Evolutionary conservation across 2,113 vertebrate species (phyloP).

Genomic region (Corythaixoides concolor): DNA sequence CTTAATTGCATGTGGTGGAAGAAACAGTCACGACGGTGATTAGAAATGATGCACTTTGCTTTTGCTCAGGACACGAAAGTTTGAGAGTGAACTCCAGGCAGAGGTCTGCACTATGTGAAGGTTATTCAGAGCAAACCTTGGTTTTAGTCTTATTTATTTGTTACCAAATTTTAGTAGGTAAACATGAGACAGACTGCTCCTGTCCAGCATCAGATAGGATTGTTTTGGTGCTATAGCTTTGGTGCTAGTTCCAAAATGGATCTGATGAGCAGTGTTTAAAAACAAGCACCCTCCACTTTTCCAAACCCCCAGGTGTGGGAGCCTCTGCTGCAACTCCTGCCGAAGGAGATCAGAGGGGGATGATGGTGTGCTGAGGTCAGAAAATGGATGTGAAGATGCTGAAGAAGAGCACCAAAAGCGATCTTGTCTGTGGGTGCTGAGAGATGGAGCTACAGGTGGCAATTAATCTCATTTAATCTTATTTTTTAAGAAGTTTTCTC

Average conservation of each 20-base stretch:
- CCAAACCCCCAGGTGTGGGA: background rate
- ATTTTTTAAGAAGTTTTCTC: background rate
- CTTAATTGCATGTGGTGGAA: background rate
- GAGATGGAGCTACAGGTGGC: background rate
- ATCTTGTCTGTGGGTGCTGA: background rate
- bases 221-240: background rate
- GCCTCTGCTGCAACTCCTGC: background rate
- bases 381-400: background rate
- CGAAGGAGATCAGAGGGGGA: background rate
- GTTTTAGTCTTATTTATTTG: background rate
- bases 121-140: background rate
- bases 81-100: background rate
- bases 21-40: background rate
- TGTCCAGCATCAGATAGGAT: background rate
- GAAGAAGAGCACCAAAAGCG: background rate
- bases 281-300: background rate
- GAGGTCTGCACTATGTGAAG: background rate
- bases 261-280: background rate
- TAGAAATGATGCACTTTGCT: background rate
- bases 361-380: background rate
- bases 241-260: background rate
- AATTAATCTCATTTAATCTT: background rate
- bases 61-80: background rate
- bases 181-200: background rate
- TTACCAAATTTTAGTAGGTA: background rate